phyloP scores from a whole-genome alignment of 2,113 vertebrate genomes.

The Oreochromis aureus region DNA sequence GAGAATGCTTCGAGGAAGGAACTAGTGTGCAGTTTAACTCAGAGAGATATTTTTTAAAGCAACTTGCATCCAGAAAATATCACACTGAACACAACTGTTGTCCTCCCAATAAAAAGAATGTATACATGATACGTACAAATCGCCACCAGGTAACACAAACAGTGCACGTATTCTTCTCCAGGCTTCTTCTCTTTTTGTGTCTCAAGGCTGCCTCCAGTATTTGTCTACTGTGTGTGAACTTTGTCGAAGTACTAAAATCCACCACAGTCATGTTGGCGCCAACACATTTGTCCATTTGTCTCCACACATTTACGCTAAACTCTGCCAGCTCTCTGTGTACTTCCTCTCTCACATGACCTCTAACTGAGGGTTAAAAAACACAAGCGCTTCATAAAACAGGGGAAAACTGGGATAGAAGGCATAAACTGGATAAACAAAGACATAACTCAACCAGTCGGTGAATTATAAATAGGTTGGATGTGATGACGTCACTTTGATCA shows the following conservation, averaged over 20 bases:
- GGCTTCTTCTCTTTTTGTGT: neutral
- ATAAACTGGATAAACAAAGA: neutral
- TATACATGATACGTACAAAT: neutral
- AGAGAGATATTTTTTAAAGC: neutral
- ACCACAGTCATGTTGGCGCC: neutral
- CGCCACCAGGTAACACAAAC: neutral
- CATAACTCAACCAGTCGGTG: neutral
- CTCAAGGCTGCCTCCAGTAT: conserved; percentile 57
- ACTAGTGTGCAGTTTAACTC: neutral
- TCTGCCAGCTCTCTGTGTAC: neutral
- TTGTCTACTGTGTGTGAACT: conserved; percentile 47
- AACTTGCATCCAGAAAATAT: neutral
- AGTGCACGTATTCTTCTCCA: neutral
- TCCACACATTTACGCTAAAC: neutral
- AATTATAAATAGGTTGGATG: neutral
- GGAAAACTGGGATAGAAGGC: neutral
- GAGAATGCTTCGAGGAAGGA: neutral
- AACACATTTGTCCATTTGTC: conserved; percentile 21
- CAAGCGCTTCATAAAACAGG: neutral
- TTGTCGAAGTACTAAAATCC: neutral
- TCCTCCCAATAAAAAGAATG: neutral
- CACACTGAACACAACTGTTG: neutral
- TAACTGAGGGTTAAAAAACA: neutral
- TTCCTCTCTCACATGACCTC: neutral
- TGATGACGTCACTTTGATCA: neutral